Conservation (phyloP, 1,140 invertebrate species). For the Parasteatoda tepidariorum region DNA sequence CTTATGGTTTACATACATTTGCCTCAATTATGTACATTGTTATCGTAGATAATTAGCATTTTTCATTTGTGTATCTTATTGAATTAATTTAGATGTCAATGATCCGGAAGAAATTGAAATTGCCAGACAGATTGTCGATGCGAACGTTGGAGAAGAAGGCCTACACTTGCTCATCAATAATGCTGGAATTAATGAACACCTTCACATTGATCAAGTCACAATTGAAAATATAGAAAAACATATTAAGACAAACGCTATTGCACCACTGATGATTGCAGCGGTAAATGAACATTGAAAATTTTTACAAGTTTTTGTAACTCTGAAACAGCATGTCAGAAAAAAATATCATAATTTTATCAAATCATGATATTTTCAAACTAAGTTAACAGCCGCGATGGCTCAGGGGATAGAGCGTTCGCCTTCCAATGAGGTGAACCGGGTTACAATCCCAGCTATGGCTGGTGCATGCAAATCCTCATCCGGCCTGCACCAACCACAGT, state of each 20-base stretch:
- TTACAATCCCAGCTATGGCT: too few relatives aligned
- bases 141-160: background rate
- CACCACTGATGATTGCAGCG: background rate
- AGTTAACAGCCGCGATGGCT: too few relatives aligned
- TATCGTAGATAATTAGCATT: too few relatives aligned
- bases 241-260: background rate
- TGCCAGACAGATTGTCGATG: slow-evolving; percentile 4
- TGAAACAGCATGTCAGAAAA: background rate
- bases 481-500: too few relatives aligned
- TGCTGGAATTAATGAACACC: background rate
- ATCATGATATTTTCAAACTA: background rate
- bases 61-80: too few relatives aligned
- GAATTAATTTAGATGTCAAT: background rate
- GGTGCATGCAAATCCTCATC: too few relatives aligned
- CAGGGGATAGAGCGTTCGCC: too few relatives aligned
- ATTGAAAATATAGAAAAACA: background rate
- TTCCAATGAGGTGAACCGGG: too few relatives aligned
- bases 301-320: background rate
- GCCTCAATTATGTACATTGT: too few relatives aligned
- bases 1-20: too few relatives aligned
- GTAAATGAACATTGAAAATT: background rate
- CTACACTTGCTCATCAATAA: slow-evolving; percentile 16
- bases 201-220: background rate
- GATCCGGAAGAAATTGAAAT: background rate
- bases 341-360: background rate